Percentiles rank a stretch among this genome's conserved stretches.
phyloP scores from a whole-genome alignment of 2,113 vertebrate species.

The Garra rufa region DNA sequence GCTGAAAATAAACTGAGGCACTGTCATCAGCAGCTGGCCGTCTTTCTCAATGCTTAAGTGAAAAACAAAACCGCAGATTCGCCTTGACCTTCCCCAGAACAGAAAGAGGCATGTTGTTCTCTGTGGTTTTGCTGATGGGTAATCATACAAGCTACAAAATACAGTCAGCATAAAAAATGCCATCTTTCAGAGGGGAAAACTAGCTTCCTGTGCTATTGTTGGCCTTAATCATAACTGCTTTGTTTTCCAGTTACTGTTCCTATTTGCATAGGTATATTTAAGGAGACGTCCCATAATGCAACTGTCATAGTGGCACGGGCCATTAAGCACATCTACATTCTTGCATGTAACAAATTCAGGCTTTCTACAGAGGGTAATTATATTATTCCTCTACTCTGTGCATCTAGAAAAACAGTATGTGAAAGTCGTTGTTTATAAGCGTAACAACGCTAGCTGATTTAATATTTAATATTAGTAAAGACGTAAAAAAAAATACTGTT shows the following conservation, averaged over 20 bases:
- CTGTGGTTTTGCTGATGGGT: slow-evolving; percentile 31
- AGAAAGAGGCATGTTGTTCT: slow-evolving; percentile 5
- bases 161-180: slow-evolving; percentile 47
- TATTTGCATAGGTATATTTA: slow-evolving; percentile 32
- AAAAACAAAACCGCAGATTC: slow-evolving; percentile 29
- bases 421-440: slow-evolving; percentile 33
- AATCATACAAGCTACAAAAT: slow-evolving; percentile 43
- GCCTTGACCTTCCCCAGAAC: slow-evolving; percentile 30
- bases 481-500: not conserved
- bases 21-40: slow-evolving; percentile 16
- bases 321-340: slow-evolving; percentile 37
- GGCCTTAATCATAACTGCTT: not conserved
- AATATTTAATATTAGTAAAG: not conserved
- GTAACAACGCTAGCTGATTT: slow-evolving; percentile 1
- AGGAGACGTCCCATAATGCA: slow-evolving; percentile 30
- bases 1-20: slow-evolving; percentile 18
- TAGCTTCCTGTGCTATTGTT: slow-evolving; percentile 6
- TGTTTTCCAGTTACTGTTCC: slow-evolving; percentile 27
- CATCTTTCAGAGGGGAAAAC: not conserved
- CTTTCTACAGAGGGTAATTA: slow-evolving; percentile 21
- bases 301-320: slow-evolving; percentile 11
- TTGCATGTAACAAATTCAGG: slow-evolving; percentile 17
- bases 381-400: slow-evolving; percentile 21
- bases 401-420: not conserved
- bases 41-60: not conserved